Percentiles rank a stretch among this genome's conserved stretches.
phyloP scores from a whole-genome alignment of 2,888 invertebrate species.

The Calameuta pallipes region DNA sequence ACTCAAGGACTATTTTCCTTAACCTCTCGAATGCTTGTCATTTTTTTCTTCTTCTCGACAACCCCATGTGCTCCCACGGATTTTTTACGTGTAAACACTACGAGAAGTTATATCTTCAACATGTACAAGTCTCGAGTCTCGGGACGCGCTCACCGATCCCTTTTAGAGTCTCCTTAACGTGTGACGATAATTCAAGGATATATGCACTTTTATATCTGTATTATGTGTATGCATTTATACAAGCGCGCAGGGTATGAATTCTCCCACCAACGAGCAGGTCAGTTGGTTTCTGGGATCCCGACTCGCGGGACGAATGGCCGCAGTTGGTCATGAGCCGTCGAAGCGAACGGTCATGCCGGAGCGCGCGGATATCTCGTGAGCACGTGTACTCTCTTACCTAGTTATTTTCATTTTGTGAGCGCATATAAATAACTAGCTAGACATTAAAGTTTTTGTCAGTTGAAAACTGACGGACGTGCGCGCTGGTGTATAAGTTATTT shows the following conservation, averaged over 20 bases:
- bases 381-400: background rate
- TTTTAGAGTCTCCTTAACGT: background rate
- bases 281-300: conserved; percentile 14
- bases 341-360: conserved; percentile 24
- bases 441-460: background rate
- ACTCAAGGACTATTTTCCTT: background rate
- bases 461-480: background rate
- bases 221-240: background rate
- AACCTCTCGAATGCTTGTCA: background rate
- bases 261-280: conserved; percentile 25
- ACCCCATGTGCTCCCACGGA: background rate
- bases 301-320: conserved; percentile 27
- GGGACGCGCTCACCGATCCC: background rate
- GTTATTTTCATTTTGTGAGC: background rate
- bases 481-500: background rate
- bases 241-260: conserved; percentile 15
- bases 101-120: background rate
- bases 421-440: background rate
- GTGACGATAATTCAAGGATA: background rate
- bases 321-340: conserved; percentile 40
- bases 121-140: background rate
- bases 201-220: background rate
- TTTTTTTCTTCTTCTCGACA: background rate
- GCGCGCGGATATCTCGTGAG: background rate
- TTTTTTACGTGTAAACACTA: background rate